These are phyloP conservation scores for Lagopus leucura DNA, from an alignment of 2,113 vertebrate species.

Conservation along the genomic window DNA sequence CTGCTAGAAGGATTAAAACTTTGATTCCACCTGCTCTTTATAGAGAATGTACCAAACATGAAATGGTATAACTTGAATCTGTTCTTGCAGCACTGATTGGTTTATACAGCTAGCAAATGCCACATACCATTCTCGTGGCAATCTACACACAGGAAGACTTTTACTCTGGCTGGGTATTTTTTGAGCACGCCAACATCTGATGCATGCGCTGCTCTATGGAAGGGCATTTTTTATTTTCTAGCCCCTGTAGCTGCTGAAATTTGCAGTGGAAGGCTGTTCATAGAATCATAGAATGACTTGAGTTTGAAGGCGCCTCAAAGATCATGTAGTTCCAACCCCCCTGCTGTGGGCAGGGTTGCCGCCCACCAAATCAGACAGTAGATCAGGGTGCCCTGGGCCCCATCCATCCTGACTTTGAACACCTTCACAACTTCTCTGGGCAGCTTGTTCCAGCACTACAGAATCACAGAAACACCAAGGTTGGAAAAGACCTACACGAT, in stretches of 20 bases:
- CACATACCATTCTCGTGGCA: background rate
- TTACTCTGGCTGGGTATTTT: background rate
- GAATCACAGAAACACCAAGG: no score
- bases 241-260: background rate
- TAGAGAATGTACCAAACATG: slow-evolving; percentile 50
- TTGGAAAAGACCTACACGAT: no score
- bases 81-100: background rate
- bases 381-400: no score
- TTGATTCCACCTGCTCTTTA: slow-evolving; percentile 63
- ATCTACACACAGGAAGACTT: background rate
- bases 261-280: background rate
- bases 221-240: background rate
- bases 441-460: no score
- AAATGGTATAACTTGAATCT: slow-evolving; percentile 36
- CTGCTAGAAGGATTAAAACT: slow-evolving; percentile 63
- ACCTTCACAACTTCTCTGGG: no score
- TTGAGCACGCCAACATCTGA: background rate
- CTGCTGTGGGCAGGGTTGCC: no score
- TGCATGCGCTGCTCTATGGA: background rate
- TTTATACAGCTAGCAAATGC: slow-evolving; percentile 34
- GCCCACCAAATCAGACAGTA: no score
- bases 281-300: no score
- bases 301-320: no score
- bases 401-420: no score
- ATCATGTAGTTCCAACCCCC: no score